Percentiles rank a stretch among this genome's conserved stretches.
Evolutionary conservation across 2,797 vertebrate species (phyloP).

Genomic region (Aselliscus stoliczkanus): DNA sequence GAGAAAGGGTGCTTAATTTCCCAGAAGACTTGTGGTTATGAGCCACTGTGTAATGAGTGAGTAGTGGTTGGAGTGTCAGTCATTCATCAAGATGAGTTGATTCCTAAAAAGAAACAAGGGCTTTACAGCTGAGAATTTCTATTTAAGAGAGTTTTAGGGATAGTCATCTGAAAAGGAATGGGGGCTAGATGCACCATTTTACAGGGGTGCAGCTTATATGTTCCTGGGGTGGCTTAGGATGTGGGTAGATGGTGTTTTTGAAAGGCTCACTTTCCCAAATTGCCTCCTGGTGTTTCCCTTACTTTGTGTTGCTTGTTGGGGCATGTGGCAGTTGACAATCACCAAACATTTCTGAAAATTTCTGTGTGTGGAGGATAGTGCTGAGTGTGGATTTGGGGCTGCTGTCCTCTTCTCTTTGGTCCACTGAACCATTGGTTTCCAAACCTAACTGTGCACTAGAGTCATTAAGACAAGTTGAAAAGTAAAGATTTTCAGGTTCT

Average conservation of each 20-base stretch:
- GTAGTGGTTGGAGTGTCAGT: background rate
- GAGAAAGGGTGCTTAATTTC: background rate
- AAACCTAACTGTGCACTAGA: background rate
- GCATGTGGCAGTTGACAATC: no score
- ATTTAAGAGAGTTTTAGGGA: background rate
- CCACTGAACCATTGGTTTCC: background rate
- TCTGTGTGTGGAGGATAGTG: background rate
- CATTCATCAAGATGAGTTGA: background rate
- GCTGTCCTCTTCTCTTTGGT: background rate
- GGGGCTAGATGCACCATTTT: background rate
- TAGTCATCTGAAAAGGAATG: background rate
- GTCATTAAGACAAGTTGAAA: background rate
- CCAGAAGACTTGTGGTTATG: background rate
- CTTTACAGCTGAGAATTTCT: background rate
- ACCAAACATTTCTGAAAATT: background rate
- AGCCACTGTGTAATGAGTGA: background rate
- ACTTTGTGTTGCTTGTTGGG: background rate
- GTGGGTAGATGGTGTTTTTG: background rate
- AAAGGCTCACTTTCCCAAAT: background rate
- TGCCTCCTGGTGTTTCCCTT: background rate
- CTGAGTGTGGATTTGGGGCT: background rate
- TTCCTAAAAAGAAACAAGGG: background rate
- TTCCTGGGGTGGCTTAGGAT: background rate
- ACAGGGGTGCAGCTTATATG: background rate
- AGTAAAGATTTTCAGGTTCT: background rate